These are phyloP conservation scores for Lobophora halterata DNA, from an alignment of 2,888 invertebrate genomes.

Conservation along the genomic window DNA sequence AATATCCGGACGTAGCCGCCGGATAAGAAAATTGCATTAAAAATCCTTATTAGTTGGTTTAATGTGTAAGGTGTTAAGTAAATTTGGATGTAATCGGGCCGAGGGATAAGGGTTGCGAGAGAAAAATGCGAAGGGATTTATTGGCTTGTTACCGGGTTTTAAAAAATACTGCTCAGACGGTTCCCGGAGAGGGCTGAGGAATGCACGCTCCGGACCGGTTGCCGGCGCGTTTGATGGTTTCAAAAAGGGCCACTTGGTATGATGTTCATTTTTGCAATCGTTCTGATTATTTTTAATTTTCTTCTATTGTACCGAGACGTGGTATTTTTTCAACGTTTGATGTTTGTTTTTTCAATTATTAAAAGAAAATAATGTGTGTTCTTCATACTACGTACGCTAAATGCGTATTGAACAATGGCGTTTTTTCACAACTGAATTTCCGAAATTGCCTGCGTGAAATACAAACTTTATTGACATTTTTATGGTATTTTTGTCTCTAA, in stretches of 20 bases:
- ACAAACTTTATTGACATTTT: not conserved
- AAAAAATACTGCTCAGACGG: slow-evolving; percentile 67
- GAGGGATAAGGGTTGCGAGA: slow-evolving; percentile 64
- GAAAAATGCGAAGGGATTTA: slow-evolving; percentile 77
- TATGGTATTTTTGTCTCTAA: slow-evolving; percentile 1
- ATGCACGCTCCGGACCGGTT: slow-evolving; percentile 60
- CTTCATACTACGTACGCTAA: too few relatives aligned
- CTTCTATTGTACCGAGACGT: slow-evolving; percentile 20
- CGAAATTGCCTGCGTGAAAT: too few relatives aligned
- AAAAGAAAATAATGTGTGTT: not conserved
- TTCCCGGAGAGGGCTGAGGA: slow-evolving; percentile 61
- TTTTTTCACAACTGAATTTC: too few relatives aligned
- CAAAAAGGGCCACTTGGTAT: slow-evolving; percentile 51
- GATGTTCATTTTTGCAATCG: slow-evolving; percentile 69
- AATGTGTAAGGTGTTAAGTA: slow-evolving; percentile 80
- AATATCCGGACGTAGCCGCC: slow-evolving; percentile 42
- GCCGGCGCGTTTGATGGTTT: slow-evolving; percentile 61
- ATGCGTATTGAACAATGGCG: too few relatives aligned
- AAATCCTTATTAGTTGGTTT: slow-evolving; percentile 69
- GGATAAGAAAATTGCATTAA: slow-evolving; percentile 73
- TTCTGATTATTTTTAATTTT: slow-evolving; percentile 49
- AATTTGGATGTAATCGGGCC: slow-evolving; percentile 79
- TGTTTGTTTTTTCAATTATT: slow-evolving; percentile 4
- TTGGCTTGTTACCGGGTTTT: slow-evolving; percentile 80
- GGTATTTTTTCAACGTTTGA: slow-evolving; percentile 22